Base-by-base conservation (phyloP, 2,797 vertebrate species). In the Valencia hispanica region DNA sequence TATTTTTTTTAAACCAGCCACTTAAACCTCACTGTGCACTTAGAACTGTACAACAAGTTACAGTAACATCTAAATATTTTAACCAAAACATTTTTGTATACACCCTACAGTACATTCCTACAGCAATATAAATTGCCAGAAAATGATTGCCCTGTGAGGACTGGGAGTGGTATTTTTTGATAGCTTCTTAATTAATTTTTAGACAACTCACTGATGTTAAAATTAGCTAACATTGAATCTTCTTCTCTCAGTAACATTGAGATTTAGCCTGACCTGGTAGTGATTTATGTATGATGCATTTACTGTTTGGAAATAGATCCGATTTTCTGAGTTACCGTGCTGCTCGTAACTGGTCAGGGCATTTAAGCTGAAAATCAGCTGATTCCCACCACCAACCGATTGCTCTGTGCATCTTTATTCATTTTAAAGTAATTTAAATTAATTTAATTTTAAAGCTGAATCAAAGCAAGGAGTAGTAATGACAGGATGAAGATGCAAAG, bases 401-500 rank as follows among this genome's bases (percentile, higher is more conserved):
- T 17, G 14, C 41, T 36, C 18, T 10, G 20, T 20, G 30, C 30
- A 61, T 20, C 57, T 32, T 9, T 32, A 5, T 75, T 77, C 81
- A 83, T 83, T 87, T 2, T 22, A n/a, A n/a, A n/a, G n/a, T n/a
- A n/a, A n/a, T n/a, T n/a, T n/a, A n/a, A n/a, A n/a, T n/a, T n/a
- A n/a, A n/a, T n/a, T n/a, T n/a, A n/a, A n/a, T n/a, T n/a, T 59
- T 25, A 84, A 72, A 70, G 79, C 79, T 77, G 85, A 78, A 76
- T 84, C 75, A 74, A 72, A 83, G 78, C 83, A 81, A 75, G 80
- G 82, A 89, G 81, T 75, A 53, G 72, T 48, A 74, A 83, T 83
- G 70, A 83, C 30, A 72, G 77, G 87, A 82, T 80, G 18, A 45
- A 85, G 86, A 81, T 84, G 84, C 71, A 39, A 84, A 91, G 88